phyloP scores from a whole-genome alignment of 2,113 vertebrate genomes.

The Albula goreensis region DNA sequence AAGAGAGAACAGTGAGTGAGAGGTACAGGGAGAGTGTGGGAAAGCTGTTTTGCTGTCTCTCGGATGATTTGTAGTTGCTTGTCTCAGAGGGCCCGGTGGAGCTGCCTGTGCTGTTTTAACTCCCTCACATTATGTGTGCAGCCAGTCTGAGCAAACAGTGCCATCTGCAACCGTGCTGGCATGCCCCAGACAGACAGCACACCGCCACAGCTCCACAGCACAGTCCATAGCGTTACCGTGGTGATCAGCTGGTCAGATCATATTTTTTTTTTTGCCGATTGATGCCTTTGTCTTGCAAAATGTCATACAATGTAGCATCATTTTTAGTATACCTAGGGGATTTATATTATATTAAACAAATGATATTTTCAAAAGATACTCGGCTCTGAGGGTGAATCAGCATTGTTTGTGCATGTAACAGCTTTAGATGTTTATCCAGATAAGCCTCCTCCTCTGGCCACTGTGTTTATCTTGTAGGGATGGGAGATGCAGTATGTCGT shows the following conservation, averaged over 20 bases:
- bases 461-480: too few species aligned
- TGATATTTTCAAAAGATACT: not conserved
- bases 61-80: not conserved
- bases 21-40: not conserved
- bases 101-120: not conserved
- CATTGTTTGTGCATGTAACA: not conserved
- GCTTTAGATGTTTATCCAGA: too few species aligned
- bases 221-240: not conserved
- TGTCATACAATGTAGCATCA: too few species aligned
- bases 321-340: too few species aligned
- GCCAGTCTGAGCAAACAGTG: conserved; percentile 6
- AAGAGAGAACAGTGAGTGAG: not conserved
- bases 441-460: too few species aligned
- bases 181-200: not conserved
- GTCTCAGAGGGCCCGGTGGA: not conserved
- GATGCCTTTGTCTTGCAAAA: too few species aligned
- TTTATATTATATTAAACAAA: too few species aligned
- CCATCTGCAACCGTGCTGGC: not conserved
- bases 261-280: not conserved
- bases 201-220: not conserved
- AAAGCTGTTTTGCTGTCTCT: not conserved
- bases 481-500: too few species aligned
- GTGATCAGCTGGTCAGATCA: not conserved
- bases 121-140: not conserved
- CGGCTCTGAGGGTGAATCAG: not conserved